Conservation (phyloP, 2,888 invertebrate species). For the Lasioglossum figueresi region DNA sequence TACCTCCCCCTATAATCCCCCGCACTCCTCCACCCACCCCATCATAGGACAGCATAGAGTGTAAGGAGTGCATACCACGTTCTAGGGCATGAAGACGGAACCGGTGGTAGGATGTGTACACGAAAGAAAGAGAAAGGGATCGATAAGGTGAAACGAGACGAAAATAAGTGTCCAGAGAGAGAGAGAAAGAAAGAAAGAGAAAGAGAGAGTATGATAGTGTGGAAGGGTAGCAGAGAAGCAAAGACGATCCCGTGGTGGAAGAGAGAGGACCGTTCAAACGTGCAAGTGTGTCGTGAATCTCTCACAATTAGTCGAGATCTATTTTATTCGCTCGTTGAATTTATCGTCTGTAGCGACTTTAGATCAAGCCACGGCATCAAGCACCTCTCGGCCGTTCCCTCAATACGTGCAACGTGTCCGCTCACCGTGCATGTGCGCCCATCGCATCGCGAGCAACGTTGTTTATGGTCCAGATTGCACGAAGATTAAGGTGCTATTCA, state of each 20-base stretch:
- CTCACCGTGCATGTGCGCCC: conserved; percentile 28
- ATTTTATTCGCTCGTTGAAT: conserved; percentile 82
- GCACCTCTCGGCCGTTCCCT: conserved; percentile 32
- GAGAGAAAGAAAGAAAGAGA: conserved; percentile 15
- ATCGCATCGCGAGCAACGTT: conserved; percentile 66
- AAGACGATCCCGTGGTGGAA: neutral
- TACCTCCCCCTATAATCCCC: conserved; percentile 53
- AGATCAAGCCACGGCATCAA: conserved; percentile 71
- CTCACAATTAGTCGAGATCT: conserved; percentile 83
- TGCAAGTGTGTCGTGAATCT: conserved; percentile 82
- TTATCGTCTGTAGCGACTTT: conserved; percentile 81
- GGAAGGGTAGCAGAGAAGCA: neutral
- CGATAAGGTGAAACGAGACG: conserved; percentile 42
- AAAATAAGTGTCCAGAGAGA: conserved; percentile 21
- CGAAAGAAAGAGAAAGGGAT: conserved; percentile 57
- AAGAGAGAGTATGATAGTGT: neutral
- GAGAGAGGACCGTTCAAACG: conserved; percentile 54
- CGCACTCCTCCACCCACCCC: conserved; percentile 40
- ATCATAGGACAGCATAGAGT: conserved; percentile 59
- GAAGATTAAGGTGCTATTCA: conserved; percentile 79
- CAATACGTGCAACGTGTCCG: conserved; percentile 58
- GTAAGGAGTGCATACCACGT: conserved; percentile 66
- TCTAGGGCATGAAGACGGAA: conserved; percentile 65
- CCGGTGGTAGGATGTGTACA: conserved; percentile 45
- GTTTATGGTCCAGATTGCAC: conserved; percentile 76